Conservation (phyloP, 2,888 invertebrate species). For the Platycheirus rosarum region DNA sequence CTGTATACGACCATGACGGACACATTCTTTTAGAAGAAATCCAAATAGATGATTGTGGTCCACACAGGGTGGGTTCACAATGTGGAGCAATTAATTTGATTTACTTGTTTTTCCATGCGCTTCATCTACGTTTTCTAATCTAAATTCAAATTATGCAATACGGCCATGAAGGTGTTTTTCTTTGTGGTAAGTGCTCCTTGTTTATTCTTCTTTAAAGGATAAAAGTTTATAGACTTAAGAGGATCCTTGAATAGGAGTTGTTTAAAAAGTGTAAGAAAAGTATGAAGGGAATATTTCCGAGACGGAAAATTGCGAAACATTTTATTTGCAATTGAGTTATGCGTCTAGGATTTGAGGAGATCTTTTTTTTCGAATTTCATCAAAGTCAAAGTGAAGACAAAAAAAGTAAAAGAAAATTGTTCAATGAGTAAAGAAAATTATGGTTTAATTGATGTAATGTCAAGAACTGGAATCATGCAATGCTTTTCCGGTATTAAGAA, state of each 20-base stretch:
- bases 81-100: constrained; percentile 61
- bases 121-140: constrained; percentile 23
- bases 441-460: too few relatives aligned
- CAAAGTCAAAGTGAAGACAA: background rate
- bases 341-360: constrained; percentile 13
- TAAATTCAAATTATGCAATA: constrained; percentile 34
- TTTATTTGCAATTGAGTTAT: constrained; percentile 61
- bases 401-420: too few relatives aligned
- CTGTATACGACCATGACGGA: background rate
- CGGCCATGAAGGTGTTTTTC: constrained; percentile 41
- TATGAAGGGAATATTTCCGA: too few relatives aligned
- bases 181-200: constrained; percentile 49
- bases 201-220: constrained; percentile 37
- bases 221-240: constrained; percentile 31
- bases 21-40: constrained; percentile 41
- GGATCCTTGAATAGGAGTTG: constrained; percentile 35
- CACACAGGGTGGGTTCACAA: constrained; percentile 25
- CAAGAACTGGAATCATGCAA: too few relatives aligned
- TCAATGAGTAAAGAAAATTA: too few relatives aligned
- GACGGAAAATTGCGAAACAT: constrained; percentile 48
- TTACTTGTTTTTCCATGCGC: background rate
- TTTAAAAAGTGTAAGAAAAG: constrained; percentile 12
- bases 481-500: too few relatives aligned
- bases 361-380: too few relatives aligned
- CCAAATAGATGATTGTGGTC: constrained; percentile 58